A percentile compares a stretch with the other conserved stretches of the same genome.
These are phyloP conservation scores for Thyatira batis DNA, from an alignment of 2,888 invertebrate species.

Conservation along the genomic window DNA sequence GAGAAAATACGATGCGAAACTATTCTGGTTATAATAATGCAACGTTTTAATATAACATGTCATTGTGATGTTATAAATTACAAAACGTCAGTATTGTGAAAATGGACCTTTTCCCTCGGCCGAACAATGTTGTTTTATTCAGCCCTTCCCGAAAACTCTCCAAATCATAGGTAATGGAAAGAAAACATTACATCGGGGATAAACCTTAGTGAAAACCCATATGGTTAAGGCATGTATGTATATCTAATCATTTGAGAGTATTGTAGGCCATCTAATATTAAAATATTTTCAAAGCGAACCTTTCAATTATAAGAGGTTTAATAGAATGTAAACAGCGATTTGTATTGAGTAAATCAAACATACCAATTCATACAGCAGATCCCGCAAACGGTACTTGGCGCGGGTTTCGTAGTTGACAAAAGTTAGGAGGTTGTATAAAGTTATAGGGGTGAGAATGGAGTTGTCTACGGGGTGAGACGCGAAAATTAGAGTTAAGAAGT, in stretches of 20 bases:
- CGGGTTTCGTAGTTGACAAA: conserved; percentile 3
- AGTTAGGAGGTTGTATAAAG: conserved; percentile 15
- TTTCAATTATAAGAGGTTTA: neutral
- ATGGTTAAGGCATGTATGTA: conserved; percentile 28
- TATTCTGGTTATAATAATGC: neutral
- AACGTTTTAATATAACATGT: neutral
- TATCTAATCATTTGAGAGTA: conserved; percentile 5
- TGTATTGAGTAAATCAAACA: conserved; percentile 3
- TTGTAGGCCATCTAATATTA: too few relatives aligned
- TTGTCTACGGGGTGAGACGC: conserved; percentile 66
- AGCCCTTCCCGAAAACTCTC: conserved; percentile 43
- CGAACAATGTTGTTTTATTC: conserved; percentile 51
- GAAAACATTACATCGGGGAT: conserved; percentile 51
- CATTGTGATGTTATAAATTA: neutral
- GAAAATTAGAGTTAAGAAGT: conserved; percentile 77
- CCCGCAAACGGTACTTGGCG: neutral
- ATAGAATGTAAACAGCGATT: neutral
- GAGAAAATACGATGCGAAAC: too few relatives aligned
- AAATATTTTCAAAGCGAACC: neutral
- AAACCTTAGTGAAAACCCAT: conserved; percentile 39
- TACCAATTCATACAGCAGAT: neutral
- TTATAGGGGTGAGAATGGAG: conserved; percentile 49
- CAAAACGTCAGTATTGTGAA: conserved; percentile 27
- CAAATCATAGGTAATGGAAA: conserved; percentile 64
- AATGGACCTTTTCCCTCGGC: conserved; percentile 30